Evolutionary conservation across 2,113 vertebrate genomes (phyloP), one percentile per base, ranked within the genome.

Genomic region (Pseudopipra pipra): DNA sequence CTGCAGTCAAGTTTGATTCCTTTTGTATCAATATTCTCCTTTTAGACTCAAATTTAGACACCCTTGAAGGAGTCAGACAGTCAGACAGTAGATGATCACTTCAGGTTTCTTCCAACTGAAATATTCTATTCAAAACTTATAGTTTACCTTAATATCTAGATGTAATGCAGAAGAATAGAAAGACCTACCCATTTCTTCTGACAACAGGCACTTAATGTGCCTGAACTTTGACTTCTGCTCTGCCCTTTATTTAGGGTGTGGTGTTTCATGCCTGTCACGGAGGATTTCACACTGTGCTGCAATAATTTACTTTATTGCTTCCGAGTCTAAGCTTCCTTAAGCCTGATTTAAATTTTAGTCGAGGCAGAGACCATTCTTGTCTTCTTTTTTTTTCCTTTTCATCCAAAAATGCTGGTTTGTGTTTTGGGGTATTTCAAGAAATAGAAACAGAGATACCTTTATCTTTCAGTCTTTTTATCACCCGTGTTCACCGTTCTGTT

Each of bases 171-270:
- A 17, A 52, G 43, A 41, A 16, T 12, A 89, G 39, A 56, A 90
- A 66, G 43, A 63, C n/a, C 37, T 85, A 52, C 46, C 8, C 2
- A 3, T 67, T 93, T 90, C 43, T 77, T 84, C 43, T 35, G 71
- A 68, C 63, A 55, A 12, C 39, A 55, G n/a, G 41, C 59, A 28
- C 21, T 77, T 66, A 56, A 24, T 65, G 30, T 77, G 37, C 49
- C 43, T 95, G 95, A 92, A 92, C 96, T 97, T 95, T 95, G 92
- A 59, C 75, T 90, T 80, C 30, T 35, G 27, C 46, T 90, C 46
- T 87, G 73, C 12, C 33, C 47, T 84, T 80, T 83, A n/a, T 59
- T 56, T 67, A 74, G 61, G 91, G 91, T 95, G 95, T 89, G 96
- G 94, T 74, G 33, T 39, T 90, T 80, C 39, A 35, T 77, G 61